Base-by-base conservation (phyloP, 2,888 invertebrate genomes). In the Phoronis australis region DNA sequence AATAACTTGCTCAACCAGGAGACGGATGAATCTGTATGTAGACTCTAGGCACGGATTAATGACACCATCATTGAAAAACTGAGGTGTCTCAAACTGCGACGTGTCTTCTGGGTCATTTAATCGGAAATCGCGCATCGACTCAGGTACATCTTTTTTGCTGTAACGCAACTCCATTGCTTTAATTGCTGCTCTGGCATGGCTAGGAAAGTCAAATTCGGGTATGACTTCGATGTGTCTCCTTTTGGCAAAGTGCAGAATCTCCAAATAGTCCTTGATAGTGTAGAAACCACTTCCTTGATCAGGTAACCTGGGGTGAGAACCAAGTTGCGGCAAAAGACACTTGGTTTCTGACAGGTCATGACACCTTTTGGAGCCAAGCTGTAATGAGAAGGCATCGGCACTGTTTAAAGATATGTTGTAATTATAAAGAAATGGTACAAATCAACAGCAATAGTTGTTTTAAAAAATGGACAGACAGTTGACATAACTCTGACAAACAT, bases 191-290 rank as follows among this genome's bases (percentile, higher is more conserved):
- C 45, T 57, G 5, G 64, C 52, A 48, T 70, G 68, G 15, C 69
- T 66, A 0, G 68, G 69, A 54, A 61, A 60, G 51, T 71, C 70
- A 37, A 71, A 57, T 57, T 71, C 71, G 4, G 71, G 70, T 47
- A 71, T 66, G 20, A 71, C 61, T 46, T 60, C 56, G 37, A 69
- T 64, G 50, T 66, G 60, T 9, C 62, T 59, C 0, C 52, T 48
- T 5, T 47, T 42, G 6, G 68, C 68, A 43, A 55, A 60, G 9
- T 39, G 41, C 4, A 69, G 51, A 31, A 69, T 65, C 1, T 64
- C 65, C 23, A 43, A 45, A 48, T 63, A 68, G 26, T 67, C 61
- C n/a, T 48, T 42, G 23, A 50, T 48, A 4, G 60, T 58, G 52
- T 59, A 66, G 54, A 40, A 64, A 20, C 61, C 64, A 15, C 51